These are phyloP conservation scores for Ciconia nigra DNA, from an alignment of 2,797 vertebrate species.

Conservation along the genomic window DNA sequence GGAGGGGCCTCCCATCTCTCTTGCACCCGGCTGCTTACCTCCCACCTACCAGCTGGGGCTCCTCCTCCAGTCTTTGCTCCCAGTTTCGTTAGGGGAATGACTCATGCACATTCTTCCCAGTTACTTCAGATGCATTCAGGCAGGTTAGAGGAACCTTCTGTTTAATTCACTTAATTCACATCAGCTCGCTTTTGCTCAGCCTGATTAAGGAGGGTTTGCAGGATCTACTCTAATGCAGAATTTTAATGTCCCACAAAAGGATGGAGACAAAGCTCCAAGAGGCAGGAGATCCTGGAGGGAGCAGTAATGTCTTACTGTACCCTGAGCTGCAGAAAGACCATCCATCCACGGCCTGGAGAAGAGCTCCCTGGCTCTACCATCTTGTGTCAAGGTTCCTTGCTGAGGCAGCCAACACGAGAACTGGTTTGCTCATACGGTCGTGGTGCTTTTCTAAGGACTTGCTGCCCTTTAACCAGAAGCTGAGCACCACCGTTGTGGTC, in stretches of 20 bases:
- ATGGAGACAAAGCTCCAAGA: background rate
- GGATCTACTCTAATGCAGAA: background rate
- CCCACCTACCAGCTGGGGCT: constrained; percentile 32
- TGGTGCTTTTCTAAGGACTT: background rate
- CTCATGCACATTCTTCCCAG: background rate
- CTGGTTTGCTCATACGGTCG: accelerated
- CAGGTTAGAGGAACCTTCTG: background rate
- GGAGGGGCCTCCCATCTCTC: background rate
- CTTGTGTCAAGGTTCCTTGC: background rate
- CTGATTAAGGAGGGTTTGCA: background rate
- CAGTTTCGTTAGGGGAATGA: background rate
- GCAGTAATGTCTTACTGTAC: background rate
- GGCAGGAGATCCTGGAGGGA: background rate
- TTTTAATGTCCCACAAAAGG: background rate
- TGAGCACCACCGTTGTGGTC: background rate
- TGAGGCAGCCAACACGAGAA: background rate
- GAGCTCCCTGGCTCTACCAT: background rate
- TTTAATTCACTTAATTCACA: background rate
- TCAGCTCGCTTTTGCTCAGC: background rate
- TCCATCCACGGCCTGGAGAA: background rate
- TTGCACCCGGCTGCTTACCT: background rate
- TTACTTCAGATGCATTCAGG: background rate
- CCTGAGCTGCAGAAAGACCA: background rate
- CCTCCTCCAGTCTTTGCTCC: background rate
- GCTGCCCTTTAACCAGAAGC: background rate